These are phyloP conservation scores for Tipula helvola DNA, from an alignment of 2,888 invertebrate species.

Conservation along the genomic window DNA sequence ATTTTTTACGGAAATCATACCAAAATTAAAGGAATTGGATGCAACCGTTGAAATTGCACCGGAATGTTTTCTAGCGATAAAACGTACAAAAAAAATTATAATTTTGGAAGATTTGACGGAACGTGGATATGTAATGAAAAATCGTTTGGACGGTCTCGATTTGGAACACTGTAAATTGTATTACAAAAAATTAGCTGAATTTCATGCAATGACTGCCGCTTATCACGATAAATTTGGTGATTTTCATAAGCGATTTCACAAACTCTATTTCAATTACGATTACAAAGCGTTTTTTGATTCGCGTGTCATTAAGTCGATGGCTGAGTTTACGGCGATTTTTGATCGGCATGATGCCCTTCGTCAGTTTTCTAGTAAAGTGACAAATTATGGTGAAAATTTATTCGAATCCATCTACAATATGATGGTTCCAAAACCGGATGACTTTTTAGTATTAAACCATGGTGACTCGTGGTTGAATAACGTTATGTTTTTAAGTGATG, in stretches of 20 bases:
- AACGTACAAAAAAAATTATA: neutral
- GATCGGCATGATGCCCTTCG: neutral
- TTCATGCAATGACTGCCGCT: neutral
- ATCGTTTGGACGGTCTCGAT: neutral
- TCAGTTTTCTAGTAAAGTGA: neutral
- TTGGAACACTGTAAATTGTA: neutral
- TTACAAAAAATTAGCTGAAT: neutral
- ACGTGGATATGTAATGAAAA: neutral
- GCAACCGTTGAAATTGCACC: neutral
- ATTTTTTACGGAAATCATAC: neutral
- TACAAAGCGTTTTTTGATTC: neutral
- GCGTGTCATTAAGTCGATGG: neutral
- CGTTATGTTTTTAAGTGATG: neutral
- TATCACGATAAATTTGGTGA: neutral
- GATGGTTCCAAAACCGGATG: neutral
- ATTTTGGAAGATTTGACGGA: neutral
- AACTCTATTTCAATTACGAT: neutral
- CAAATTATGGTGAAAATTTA: neutral
- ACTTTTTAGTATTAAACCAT: neutral
- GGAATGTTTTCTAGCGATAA: neutral
- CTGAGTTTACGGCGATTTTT: neutral
- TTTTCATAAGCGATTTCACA: neutral
- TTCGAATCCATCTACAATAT: neutral
- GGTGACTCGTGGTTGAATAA: neutral
- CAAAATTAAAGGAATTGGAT: neutral